phyloP scores from a whole-genome alignment of 2,797 vertebrate species.

The Erpetoichthys calabaricus region DNA sequence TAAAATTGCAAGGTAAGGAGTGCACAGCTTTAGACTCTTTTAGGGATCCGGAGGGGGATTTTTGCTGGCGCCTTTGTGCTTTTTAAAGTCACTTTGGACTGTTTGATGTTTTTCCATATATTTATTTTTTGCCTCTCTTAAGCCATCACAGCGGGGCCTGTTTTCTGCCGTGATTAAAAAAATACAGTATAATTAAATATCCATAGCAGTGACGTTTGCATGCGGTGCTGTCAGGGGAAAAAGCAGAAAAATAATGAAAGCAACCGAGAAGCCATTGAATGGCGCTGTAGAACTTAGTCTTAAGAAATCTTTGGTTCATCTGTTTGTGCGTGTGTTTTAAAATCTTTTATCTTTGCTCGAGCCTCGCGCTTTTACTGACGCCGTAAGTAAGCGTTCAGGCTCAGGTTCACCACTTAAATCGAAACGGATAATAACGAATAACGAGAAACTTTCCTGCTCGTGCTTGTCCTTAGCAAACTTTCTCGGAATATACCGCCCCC shows the following conservation, averaged over 20 bases:
- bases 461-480: slow-evolving; percentile 34
- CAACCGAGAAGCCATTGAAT: slow-evolving; percentile 48
- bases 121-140: slow-evolving; percentile 36
- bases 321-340: slow-evolving; percentile 11
- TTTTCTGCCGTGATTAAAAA: slow-evolving; percentile 70
- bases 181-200: slow-evolving; percentile 78
- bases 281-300: slow-evolving; percentile 55
- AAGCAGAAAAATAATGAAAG: slow-evolving; percentile 48
- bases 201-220: slow-evolving; percentile 65
- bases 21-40: slow-evolving; percentile 47
- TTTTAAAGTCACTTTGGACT: slow-evolving; percentile 60
- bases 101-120: slow-evolving; percentile 6
- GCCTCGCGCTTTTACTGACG: slow-evolving; percentile 6
- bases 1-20: slow-evolving; percentile 74
- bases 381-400: background rate
- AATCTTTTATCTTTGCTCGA: slow-evolving; percentile 14
- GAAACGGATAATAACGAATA: background rate
- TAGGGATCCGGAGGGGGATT: slow-evolving; percentile 24
- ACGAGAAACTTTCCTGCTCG: slow-evolving; percentile 23
- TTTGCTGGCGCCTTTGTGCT: slow-evolving; percentile 33
- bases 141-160: slow-evolving; percentile 54
- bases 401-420: too few species aligned
- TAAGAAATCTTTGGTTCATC: slow-evolving; percentile 22
- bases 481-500: slow-evolving; percentile 18
- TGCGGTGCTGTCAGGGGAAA: slow-evolving; percentile 57